A percentile compares a stretch with the other conserved stretches of the same genome.
phyloP scores from a whole-genome alignment of 2,113 vertebrate genomes.

The Parus major region DNA sequence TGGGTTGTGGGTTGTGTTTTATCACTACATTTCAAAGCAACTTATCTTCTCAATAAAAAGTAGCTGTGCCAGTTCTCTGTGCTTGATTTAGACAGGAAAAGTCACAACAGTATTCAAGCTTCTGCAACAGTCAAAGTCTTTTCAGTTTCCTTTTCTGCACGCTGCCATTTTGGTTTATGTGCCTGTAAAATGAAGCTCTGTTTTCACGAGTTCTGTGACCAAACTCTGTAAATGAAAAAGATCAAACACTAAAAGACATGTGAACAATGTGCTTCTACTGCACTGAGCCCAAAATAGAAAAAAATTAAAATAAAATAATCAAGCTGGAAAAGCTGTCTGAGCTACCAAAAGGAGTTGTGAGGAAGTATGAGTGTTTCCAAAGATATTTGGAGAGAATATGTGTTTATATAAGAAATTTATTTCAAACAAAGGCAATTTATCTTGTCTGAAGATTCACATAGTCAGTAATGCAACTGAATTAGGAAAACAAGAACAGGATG shows the following conservation, averaged over 20 bases:
- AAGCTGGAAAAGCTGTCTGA: not conserved
- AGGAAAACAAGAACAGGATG: not conserved
- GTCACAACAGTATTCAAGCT: not conserved
- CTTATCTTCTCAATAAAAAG: not conserved
- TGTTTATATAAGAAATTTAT: slow-evolving; percentile 28
- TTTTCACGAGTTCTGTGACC: not conserved
- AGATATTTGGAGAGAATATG: not conserved
- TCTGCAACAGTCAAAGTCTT: not conserved
- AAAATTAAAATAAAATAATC: not conserved
- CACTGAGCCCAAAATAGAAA: not conserved
- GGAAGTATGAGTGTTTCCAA: not conserved
- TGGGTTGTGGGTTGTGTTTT: not conserved
- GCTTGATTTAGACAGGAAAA: not conserved
- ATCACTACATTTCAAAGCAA: not conserved
- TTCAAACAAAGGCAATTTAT: not conserved
- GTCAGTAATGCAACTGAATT: not conserved
- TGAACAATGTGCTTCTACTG: not conserved
- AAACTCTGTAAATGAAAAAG: not conserved
- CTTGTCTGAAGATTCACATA: not conserved
- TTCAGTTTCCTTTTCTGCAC: not conserved
- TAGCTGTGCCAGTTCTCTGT: not conserved
- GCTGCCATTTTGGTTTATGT: not conserved
- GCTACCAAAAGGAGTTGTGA: not conserved
- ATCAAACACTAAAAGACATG: not conserved
- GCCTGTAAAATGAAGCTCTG: not conserved